Evolutionary conservation across 2,797 vertebrate genomes (phyloP).

Genomic region (Hypotaenidia philippensis): DNA sequence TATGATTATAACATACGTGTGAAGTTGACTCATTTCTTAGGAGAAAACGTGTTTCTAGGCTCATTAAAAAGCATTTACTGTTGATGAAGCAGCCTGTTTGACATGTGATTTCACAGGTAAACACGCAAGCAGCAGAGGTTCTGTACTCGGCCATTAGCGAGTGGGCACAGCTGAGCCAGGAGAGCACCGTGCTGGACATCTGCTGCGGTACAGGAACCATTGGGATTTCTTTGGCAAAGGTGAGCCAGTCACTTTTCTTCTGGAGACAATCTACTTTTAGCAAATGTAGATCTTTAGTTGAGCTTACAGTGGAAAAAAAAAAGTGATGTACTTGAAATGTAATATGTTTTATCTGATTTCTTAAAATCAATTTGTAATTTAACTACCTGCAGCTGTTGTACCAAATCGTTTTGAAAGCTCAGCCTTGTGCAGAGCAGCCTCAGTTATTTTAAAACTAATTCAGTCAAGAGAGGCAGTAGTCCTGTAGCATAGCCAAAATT

Average conservation of each 20-base stretch:
- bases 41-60: neutral
- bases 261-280: neutral
- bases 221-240: constrained; percentile 94
- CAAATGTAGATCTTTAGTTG: neutral
- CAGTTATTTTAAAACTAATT: neutral
- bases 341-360: neutral
- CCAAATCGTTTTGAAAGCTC: neutral
- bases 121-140: constrained; percentile 93
- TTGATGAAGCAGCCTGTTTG: neutral
- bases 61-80: neutral
- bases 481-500: neutral
- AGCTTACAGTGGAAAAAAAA: neutral
- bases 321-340: neutral
- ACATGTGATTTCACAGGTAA: constrained; percentile 82
- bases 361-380: neutral
- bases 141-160: constrained; percentile 91
- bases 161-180: constrained; percentile 90
- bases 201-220: constrained; percentile 98
- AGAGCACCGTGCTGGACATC: constrained; percentile 91
- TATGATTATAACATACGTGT: rapidly evolving
- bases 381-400: neutral
- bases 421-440: neutral
- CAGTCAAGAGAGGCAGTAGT: neutral
- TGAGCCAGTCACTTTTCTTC: constrained; percentile 44
- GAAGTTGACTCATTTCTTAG: neutral